A percentile compares a stretch with the other conserved stretches of the same genome.
Conservation (phyloP, 2,888 invertebrate genomes). For the Acanthosepion esculentum region DNA sequence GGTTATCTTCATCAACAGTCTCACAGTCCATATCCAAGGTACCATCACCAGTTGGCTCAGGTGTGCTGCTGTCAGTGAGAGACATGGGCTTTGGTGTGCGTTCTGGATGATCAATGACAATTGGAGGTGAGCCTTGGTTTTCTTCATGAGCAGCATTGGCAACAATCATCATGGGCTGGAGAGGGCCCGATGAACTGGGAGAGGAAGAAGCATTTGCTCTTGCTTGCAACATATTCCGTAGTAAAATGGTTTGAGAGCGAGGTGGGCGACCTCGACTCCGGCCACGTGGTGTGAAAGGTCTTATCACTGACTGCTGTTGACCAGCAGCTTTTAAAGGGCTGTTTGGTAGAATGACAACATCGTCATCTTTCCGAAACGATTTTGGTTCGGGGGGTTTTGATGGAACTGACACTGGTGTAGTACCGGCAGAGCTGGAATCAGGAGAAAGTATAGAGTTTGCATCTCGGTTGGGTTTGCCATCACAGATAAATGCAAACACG, state of each 20-base stretch:
- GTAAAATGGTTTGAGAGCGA: slow-evolving; percentile 43
- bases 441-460: neutral
- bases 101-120: slow-evolving; percentile 44
- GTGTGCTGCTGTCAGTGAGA: neutral
- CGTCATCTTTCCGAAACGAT: slow-evolving; percentile 37
- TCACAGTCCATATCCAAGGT: slow-evolving; percentile 45
- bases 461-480: slow-evolving; percentile 35
- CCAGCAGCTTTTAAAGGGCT: neutral
- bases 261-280: slow-evolving; percentile 43
- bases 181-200: neutral
- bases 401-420: neutral
- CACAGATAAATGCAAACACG: slow-evolving; percentile 43
- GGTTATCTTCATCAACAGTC: slow-evolving; percentile 42
- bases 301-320: neutral
- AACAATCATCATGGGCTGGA: slow-evolving; percentile 41
- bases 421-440: neutral
- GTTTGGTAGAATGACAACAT: neutral
- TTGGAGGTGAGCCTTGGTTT: slow-evolving; percentile 38
- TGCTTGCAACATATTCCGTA: slow-evolving; percentile 44
- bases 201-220: slow-evolving; percentile 34
- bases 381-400: slow-evolving; percentile 34
- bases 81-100: slow-evolving; percentile 36
- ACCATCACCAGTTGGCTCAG: neutral
- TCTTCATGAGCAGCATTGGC: slow-evolving; percentile 42
- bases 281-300: slow-evolving; percentile 6